Conservation (phyloP, 2,888 invertebrate genomes). For the Toxonevra muliebris region DNA sequence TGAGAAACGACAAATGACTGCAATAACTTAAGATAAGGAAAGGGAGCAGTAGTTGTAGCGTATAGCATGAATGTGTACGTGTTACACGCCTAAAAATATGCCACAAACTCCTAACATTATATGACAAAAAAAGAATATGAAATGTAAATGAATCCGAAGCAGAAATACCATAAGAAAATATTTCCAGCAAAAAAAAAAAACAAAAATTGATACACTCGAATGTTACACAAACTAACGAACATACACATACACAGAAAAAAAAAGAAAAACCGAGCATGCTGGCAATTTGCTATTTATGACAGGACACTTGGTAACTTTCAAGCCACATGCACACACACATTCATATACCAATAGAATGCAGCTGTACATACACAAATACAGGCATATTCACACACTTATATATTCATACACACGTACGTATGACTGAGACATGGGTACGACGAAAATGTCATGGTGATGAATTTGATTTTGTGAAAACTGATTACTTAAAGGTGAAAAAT, state of each 20-base stretch:
- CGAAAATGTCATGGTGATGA: not conserved
- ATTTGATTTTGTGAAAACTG: constrained; percentile 17
- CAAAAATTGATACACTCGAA: not conserved
- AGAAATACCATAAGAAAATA: not conserved
- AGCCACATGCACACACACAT: not conserved
- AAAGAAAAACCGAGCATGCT: not conserved
- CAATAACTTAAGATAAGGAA: too few relatives aligned
- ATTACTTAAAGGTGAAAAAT: constrained; percentile 14
- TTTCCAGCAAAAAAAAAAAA: not conserved
- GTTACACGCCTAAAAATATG: too few relatives aligned
- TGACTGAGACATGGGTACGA: too few relatives aligned
- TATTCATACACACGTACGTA: too few relatives aligned
- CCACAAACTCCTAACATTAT: too few relatives aligned
- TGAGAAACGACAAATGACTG: too few relatives aligned
- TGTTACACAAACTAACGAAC: too few relatives aligned
- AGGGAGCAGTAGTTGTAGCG: too few relatives aligned
- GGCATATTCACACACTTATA: not conserved
- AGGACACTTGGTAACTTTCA: constrained; percentile 17
- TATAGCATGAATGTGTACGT: too few relatives aligned
- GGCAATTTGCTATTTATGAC: constrained; percentile 30
- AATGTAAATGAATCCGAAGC: not conserved
- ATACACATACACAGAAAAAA: too few relatives aligned
- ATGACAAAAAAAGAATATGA: too few relatives aligned
- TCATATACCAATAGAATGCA: too few relatives aligned
- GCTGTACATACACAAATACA: not conserved